Percentiles rank a stretch among this genome's conserved stretches.
Conservation (phyloP, 2,797 vertebrate genomes). For the Lagodon rhomboides region DNA sequence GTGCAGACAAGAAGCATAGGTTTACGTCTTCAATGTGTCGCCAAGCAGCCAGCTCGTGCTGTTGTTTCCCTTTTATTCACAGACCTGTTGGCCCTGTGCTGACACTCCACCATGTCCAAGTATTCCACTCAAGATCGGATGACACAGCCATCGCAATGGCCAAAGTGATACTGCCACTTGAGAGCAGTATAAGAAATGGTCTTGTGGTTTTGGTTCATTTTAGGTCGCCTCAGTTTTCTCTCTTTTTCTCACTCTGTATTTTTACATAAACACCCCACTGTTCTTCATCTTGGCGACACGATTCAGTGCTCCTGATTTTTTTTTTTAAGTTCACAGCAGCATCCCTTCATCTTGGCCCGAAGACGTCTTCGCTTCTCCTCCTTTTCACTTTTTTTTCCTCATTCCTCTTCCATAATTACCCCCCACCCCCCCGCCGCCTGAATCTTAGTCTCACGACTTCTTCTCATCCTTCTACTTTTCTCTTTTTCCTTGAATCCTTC, state of each 20-base stretch:
- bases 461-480: neutral
- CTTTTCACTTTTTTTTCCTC: neutral
- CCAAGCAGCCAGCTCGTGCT: too few species aligned
- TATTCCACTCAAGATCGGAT: too few species aligned
- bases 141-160: too few species aligned
- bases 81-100: neutral
- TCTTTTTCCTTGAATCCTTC: conserved; percentile 18
- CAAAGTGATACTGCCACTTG: neutral
- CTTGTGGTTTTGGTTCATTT: conserved; percentile 3
- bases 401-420: conserved; percentile 29
- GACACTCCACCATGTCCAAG: neutral
- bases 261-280: neutral
- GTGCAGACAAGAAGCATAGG: too few species aligned
- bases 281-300: neutral
- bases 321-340: neutral
- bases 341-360: conserved; percentile 18
- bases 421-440: neutral
- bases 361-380: conserved; percentile 4
- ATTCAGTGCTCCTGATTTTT: neutral
- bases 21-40: too few species aligned
- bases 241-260: neutral
- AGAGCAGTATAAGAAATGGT: neutral
- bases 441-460: conserved; percentile 1
- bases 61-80: too few species aligned
- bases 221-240: too few species aligned